Evolutionary conservation across 2,797 vertebrate species (phyloP).

Genomic region (Aselliscus stoliczkanus): DNA sequence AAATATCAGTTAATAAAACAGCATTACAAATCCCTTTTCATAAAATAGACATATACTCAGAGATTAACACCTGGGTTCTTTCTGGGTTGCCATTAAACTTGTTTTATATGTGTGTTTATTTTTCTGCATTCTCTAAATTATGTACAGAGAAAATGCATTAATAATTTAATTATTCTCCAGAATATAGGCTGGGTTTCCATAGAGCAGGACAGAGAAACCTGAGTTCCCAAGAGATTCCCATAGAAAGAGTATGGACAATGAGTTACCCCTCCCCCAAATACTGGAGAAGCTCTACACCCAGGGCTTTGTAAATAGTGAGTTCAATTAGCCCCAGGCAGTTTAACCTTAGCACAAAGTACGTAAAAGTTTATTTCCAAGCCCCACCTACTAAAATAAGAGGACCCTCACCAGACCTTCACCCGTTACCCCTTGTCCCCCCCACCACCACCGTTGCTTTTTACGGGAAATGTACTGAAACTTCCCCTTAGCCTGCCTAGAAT

Average conservation of each 20-base stretch:
- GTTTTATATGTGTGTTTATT: background rate
- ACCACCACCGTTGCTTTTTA: no score
- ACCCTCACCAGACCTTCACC: no score
- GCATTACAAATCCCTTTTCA: background rate
- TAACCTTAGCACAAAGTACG: background rate
- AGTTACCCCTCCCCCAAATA: background rate
- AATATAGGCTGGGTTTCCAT: background rate
- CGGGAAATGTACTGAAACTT: no score
- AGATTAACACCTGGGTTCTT: background rate
- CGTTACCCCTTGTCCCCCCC: no score
- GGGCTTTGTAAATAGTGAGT: background rate
- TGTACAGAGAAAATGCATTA: background rate
- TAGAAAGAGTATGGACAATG: background rate
- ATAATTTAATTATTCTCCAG: background rate
- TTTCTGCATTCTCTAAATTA: slow-evolving; percentile 13
- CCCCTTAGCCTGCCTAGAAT: no score
- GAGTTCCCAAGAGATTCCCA: background rate
- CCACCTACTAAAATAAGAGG: no score
- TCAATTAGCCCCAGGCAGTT: background rate
- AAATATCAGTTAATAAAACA: background rate
- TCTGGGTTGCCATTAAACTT: background rate
- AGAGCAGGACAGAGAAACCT: background rate
- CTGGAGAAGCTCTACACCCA: background rate
- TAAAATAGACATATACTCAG: background rate
- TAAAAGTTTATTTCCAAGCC: background rate